phyloP scores from a whole-genome alignment of 2,797 vertebrate species.

The Thaleichthys pacificus region DNA sequence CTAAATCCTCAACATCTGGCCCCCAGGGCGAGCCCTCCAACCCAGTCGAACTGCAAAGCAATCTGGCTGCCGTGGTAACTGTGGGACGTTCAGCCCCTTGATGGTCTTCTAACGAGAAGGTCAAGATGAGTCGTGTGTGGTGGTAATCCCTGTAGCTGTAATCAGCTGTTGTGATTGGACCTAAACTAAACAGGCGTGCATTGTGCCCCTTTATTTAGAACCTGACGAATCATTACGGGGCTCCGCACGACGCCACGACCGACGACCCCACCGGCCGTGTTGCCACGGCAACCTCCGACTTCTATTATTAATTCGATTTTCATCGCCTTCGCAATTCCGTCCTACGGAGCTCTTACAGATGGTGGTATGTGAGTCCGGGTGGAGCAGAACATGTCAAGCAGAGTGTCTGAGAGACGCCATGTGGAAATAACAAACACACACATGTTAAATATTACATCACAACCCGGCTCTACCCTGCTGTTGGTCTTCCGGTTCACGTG shows the following conservation, averaged over 20 bases:
- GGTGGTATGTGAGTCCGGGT: neutral
- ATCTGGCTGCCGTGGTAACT: slow-evolving; percentile 18
- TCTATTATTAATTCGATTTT: slow-evolving; percentile 37
- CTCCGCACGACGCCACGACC: neutral
- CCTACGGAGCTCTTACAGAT: neutral
- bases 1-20: slow-evolving; percentile 27
- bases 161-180: neutral
- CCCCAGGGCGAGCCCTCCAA: neutral
- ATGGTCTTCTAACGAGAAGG: slow-evolving; percentile 12
- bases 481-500: neutral
- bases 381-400: neutral
- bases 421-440: slow-evolving; percentile 1
- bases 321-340: slow-evolving; percentile 10
- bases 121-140: neutral
- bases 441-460: slow-evolving; percentile 2
- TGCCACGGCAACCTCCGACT: slow-evolving; percentile 60
- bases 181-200: neutral
- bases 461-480: neutral
- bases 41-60: neutral
- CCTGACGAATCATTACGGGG: neutral
- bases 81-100: neutral
- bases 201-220: neutral
- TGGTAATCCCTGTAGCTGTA: neutral
- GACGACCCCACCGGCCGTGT: slow-evolving; percentile 42
- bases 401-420: neutral